Evolutionary conservation across 2,113 vertebrate genomes (phyloP).

Genomic region (Cavia porcellus): DNA sequence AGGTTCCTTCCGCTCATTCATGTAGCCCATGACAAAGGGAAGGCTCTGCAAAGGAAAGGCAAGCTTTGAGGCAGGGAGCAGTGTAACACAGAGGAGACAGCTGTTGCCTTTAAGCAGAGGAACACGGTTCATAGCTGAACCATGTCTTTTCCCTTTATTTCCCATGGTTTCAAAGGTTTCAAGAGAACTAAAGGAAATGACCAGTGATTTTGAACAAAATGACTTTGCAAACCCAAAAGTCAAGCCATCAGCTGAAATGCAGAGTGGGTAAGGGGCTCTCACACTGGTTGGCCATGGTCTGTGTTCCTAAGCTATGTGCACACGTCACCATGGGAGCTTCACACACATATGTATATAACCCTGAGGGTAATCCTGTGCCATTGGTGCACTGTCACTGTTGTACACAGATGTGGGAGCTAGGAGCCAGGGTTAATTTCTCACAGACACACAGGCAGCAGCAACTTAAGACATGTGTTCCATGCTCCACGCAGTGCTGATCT

Average conservation of each 20-base stretch:
- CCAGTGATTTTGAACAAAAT: not conserved
- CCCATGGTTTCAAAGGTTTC: not conserved
- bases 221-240: not conserved
- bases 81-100: not conserved
- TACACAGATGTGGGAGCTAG: not conserved
- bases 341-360: not conserved
- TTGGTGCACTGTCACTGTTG: not conserved
- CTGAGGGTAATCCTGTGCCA: not conserved
- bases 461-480: not conserved
- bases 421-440: not conserved
- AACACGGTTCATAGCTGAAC: not conserved
- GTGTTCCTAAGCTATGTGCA: not conserved
- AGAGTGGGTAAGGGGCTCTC: not conserved
- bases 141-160: not conserved
- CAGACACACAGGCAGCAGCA: not conserved
- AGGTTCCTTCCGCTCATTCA: constrained; percentile 91
- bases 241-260: constrained; percentile 25
- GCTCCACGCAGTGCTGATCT: no score
- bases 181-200: constrained; percentile 31
- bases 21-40: constrained; percentile 88
- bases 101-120: not conserved
- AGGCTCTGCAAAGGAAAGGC: constrained; percentile 80
- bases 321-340: not conserved
- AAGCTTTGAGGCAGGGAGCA: not conserved
- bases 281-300: not conserved